Base-by-base conservation (phyloP, 2,797 vertebrate species). In the Typhlichthys subterraneus region DNA sequence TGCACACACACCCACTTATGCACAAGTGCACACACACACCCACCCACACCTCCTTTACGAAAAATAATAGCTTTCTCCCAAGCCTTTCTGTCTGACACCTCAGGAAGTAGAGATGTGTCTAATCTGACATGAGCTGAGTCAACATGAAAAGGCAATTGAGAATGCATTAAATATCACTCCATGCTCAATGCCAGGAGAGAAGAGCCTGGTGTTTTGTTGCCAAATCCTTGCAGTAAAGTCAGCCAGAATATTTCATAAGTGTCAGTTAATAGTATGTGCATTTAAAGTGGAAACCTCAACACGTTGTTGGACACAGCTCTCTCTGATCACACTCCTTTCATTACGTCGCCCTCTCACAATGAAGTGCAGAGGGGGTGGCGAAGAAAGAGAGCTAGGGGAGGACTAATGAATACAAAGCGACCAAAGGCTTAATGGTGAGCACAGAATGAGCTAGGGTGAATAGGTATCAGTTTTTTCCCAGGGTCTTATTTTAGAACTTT, bases 51-150 rank as follows among this genome's bases (percentile, higher is more conserved):
- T 11, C 69, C 66, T 52, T 65, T 52, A 61, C 46, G 55, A 46
- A 75, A 80, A 67, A 51, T 29, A 58, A 17, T 48, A 45, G 15
- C 12, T 2, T 53, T 68, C 64, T 79, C 65, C 68, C 66, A 29
- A 45, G n/a, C 54, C 56, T 62, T 79, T 76, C 81, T 75, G 74
- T 59, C 58, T 12, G 7, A 70, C 55, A 76, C 76, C 33, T n/a
- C 12, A 45, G 55, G 38, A 12, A 59, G 62, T 66, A 42, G 63
- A 77, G 47, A 72, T 51, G 45, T 61, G 53, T 47, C 51, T 78
- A 76, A 77, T 72, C 72, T 74, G 63, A 85, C 83, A 45, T 70
- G 79, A 29, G 23, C 71, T 77, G 77, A 87, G 70, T 85, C 80
- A 83, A 78, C 77, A 63, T 54, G 46, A 57, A 57, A 23, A 45